Evolutionary conservation across 2,797 vertebrate genomes (phyloP).

Genomic region (Toxotes lorentzi): DNA sequence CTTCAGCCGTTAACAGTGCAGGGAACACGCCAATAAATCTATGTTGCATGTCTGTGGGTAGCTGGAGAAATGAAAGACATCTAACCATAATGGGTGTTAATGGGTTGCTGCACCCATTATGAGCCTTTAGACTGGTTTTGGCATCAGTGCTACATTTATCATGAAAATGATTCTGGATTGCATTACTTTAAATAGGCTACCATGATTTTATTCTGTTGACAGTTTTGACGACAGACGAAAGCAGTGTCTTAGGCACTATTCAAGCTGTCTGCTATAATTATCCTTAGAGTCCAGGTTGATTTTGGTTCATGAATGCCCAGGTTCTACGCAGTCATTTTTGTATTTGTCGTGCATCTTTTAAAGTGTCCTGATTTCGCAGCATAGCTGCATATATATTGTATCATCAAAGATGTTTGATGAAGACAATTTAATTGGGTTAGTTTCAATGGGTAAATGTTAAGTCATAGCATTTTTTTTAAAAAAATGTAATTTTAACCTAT

Average conservation of each 20-base stretch:
- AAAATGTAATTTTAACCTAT: slow-evolving; percentile 18
- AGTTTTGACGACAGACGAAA: not conserved
- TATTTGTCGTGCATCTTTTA: not conserved
- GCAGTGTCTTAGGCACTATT: not conserved
- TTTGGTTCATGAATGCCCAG: not conserved
- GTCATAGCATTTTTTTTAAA: slow-evolving; percentile 20
- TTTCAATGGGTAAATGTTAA: slow-evolving; percentile 19
- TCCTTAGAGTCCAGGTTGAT: not conserved
- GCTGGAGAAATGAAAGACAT: slow-evolving; percentile 17
- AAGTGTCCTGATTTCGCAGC: too few relatives aligned
- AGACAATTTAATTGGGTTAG: slow-evolving; percentile 12
- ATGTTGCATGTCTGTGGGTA: not conserved
- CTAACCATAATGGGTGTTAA: slow-evolving; percentile 1
- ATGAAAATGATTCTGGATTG: not conserved
- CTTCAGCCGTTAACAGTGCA: not conserved
- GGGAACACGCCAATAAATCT: not conserved
- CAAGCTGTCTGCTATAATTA: not conserved
- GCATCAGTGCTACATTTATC: not conserved
- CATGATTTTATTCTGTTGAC: not conserved
- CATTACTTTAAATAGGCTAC: not conserved
- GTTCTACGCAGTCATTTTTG: not conserved
- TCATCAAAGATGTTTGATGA: slow-evolving; percentile 6
- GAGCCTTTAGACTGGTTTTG: slow-evolving; percentile 3
- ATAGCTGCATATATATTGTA: not conserved
- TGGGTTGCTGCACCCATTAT: not conserved